Conservation (phyloP, 2,888 invertebrate genomes). For the Ecdyonurus torrentis region DNA sequence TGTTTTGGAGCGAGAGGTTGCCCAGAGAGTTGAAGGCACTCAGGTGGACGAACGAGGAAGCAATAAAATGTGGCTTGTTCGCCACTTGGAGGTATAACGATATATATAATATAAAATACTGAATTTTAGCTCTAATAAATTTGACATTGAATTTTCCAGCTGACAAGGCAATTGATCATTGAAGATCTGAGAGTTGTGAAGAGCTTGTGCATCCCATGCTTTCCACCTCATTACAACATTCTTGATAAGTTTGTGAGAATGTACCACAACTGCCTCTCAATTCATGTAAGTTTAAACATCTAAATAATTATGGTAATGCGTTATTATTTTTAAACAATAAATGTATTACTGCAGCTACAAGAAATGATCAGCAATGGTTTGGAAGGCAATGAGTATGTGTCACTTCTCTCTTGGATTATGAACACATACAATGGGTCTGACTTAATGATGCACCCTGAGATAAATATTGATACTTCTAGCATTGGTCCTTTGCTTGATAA, state of each 20-base stretch:
- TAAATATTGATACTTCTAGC: conserved; percentile 52
- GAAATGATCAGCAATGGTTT: conserved; percentile 75
- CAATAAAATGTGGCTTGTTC: conserved; percentile 90
- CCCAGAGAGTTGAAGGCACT: conserved; percentile 81
- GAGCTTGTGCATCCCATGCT: conserved; percentile 78
- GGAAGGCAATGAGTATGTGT: conserved; percentile 94
- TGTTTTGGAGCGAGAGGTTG: conserved; percentile 61
- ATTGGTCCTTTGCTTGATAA: conserved; percentile 62
- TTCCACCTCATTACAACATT: conserved; percentile 89
- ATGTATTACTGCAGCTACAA: conserved; percentile 37
- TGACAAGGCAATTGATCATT: conserved; percentile 67
- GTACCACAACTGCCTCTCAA: conserved; percentile 80
- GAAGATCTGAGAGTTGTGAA: conserved; percentile 87
- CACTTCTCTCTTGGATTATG: conserved; percentile 80
- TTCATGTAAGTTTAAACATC: conserved; percentile 52
- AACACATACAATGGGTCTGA: conserved; percentile 81
- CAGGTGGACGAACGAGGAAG: conserved; percentile 80
- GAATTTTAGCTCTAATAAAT: conserved; percentile 1
- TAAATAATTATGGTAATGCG: background rate
- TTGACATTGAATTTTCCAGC: conserved; percentile 17
- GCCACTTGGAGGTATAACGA: conserved; percentile 57
- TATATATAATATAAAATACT: conserved; percentile 2
- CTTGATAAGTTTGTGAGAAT: conserved; percentile 79
- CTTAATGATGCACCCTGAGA: conserved; percentile 72
- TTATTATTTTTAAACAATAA: conserved; percentile 19